These are phyloP conservation scores for Camponotus floridanus DNA, from an alignment of 1,140 invertebrate species.

Conservation along the genomic window DNA sequence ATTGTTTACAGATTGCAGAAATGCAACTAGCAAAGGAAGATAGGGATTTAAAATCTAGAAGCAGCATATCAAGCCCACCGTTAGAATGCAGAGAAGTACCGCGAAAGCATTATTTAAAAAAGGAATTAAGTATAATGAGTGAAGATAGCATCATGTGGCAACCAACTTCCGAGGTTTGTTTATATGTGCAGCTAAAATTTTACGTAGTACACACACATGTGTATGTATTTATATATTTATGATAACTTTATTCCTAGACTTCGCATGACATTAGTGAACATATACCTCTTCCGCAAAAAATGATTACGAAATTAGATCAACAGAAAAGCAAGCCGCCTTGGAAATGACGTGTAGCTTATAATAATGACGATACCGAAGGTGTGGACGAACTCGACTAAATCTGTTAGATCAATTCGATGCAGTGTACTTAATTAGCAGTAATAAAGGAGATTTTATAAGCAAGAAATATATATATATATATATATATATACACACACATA, in stretches of 20 bases:
- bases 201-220: background rate
- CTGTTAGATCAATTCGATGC: conserved; percentile 21
- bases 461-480: conserved; percentile 20
- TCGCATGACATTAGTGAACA: conserved; percentile 79
- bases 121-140: conserved; percentile 79
- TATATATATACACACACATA: too few species aligned
- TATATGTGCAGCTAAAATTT: background rate
- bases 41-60: conserved; percentile 65
- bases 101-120: conserved; percentile 81
- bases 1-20: conserved; percentile 76
- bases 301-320: conserved; percentile 73
- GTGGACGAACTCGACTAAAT: conserved; percentile 41
- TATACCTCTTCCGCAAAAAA: conserved; percentile 77
- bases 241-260: conserved; percentile 65
- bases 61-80: conserved; percentile 75
- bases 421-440: conserved; percentile 70
- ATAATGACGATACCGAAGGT: conserved; percentile 64
- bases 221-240: background rate
- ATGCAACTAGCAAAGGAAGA: conserved; percentile 82
- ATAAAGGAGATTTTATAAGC: conserved; percentile 28
- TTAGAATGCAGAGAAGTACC: conserved; percentile 80
- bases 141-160: conserved; percentile 81
- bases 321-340: conserved; percentile 82
- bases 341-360: conserved; percentile 78
- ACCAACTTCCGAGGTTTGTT: conserved; percentile 77